Percentiles rank a stretch among this genome's conserved stretches.
Evolutionary conservation across 2,797 vertebrate species (phyloP).

Genomic region (Siniperca scherzeri): DNA sequence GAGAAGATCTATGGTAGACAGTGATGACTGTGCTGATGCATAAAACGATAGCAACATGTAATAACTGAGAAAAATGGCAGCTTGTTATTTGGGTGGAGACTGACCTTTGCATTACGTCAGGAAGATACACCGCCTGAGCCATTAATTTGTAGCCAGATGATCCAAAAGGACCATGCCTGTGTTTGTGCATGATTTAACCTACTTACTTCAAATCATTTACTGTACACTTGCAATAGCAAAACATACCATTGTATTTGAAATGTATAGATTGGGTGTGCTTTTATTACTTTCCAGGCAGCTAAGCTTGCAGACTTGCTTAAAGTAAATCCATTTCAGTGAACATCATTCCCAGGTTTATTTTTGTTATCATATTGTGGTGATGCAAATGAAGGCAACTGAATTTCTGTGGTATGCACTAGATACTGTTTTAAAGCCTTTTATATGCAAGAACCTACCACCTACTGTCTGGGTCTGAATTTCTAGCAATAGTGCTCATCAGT

Average conservation of each 20-base stretch:
- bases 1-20: not conserved
- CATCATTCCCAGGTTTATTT: conserved; percentile 8
- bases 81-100: conserved; percentile 6
- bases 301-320: too few species aligned
- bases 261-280: conserved; percentile 13
- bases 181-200: conserved; percentile 4
- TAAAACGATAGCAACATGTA: not conserved
- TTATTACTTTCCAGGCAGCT: conserved; percentile 37
- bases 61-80: not conserved
- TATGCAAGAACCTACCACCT: not conserved
- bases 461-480: not conserved
- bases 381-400: conserved; percentile 10
- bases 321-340: conserved; percentile 1
- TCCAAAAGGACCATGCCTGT: conserved; percentile 22
- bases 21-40: not conserved
- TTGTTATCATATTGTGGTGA: not conserved
- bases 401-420: not conserved
- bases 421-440: not conserved
- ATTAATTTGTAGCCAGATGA: not conserved
- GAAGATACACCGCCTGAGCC: conserved; percentile 9
- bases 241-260: not conserved
- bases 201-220: not conserved
- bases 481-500: not conserved
- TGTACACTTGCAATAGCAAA: not conserved
- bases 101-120: not conserved